Percentiles rank a stretch among this genome's conserved stretches.
Evolutionary conservation across 2,113 vertebrate genomes (phyloP).

Genomic region (Microtus pennsylvanicus): DNA sequence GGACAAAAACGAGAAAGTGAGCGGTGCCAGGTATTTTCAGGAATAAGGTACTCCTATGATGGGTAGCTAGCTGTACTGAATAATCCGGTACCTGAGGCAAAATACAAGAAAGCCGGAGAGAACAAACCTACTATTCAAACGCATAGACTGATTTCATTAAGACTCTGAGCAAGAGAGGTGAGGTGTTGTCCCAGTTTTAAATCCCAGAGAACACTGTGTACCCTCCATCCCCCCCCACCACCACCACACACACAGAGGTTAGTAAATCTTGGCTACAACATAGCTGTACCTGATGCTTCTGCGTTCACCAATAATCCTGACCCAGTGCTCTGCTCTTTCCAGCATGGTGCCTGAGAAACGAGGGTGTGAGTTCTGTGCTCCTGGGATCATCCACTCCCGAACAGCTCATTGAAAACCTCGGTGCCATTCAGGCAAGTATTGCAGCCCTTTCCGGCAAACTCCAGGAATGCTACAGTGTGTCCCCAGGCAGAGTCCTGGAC

Average conservation of each 20-base stretch:
- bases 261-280: not conserved
- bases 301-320: not conserved
- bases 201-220: not conserved
- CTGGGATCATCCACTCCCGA: conserved; percentile 97
- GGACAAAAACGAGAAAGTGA: not conserved
- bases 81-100: not conserved
- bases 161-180: not conserved
- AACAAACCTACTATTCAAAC: not conserved
- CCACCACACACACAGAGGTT: not conserved
- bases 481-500: not conserved
- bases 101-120: not conserved
- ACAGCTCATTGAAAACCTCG: conserved; percentile 98
- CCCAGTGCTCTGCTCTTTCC: conserved; percentile 55
- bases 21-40: not conserved
- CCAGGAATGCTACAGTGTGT: not conserved
- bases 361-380: conserved; percentile 98
- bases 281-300: not conserved
- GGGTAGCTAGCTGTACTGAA: not conserved
- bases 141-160: not conserved
- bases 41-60: not conserved
- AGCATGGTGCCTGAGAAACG: conserved; percentile 99
- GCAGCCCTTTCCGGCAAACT: not conserved
- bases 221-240: not conserved
- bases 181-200: not conserved
- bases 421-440: conserved; percentile 95